phyloP scores from a whole-genome alignment of 53 echinoderm and acorn worm species.

The Holothuria leucospilota region DNA sequence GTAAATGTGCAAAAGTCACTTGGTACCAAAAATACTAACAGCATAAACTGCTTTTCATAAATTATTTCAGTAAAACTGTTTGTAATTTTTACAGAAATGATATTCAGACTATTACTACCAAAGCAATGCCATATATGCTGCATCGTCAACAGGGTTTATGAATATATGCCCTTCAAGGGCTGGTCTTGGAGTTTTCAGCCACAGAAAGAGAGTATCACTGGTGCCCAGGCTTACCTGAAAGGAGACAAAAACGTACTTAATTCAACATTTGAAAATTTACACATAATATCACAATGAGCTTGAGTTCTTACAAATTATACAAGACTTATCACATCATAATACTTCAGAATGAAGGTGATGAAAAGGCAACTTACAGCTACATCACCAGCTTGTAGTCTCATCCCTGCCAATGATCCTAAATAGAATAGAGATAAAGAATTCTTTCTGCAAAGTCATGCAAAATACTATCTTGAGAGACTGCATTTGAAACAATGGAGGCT shows the following conservation, averaged over 20 bases:
- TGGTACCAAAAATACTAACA: no score
- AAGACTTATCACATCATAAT: no score
- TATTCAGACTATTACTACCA: slow-evolving; percentile 63
- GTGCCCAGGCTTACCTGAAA: slow-evolving; percentile 87
- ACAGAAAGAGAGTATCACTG: slow-evolving; percentile 93
- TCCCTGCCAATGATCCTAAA: slow-evolving; percentile 88
- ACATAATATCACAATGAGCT: no score
- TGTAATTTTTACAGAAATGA: background rate
- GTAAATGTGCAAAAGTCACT: no score
- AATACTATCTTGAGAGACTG: no score
- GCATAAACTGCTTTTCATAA: no score
- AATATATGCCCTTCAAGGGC: slow-evolving; percentile 96
- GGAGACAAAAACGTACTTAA: background rate
- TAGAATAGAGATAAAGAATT: background rate
- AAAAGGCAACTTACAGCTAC: slow-evolving; percentile 75
- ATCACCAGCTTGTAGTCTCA: slow-evolving; percentile 90
- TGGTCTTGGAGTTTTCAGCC: slow-evolving; percentile 88
- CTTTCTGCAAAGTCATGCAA: no score
- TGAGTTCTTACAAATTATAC: background rate
- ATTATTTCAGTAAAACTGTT: background rate
- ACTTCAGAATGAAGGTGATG: no score
- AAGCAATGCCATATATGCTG: slow-evolving; percentile 88
- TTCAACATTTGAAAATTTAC: no score
- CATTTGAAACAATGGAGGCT: no score
- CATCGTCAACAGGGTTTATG: slow-evolving; percentile 85